Base-by-base conservation (phyloP, 2,113 vertebrate genomes). In the Entosphenus tridentatus region DNA sequence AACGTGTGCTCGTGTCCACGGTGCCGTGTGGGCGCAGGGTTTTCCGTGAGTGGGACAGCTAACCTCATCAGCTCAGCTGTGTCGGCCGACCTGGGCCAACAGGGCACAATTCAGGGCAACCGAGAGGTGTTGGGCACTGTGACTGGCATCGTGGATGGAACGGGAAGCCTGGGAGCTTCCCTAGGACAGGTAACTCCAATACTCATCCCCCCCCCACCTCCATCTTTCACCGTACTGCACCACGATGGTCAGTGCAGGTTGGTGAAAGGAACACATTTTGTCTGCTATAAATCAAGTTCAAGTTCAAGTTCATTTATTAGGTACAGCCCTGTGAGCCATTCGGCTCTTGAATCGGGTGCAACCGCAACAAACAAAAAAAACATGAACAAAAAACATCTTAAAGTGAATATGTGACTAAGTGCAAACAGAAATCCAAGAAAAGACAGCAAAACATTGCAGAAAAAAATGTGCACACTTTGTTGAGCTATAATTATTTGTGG, bases 21-120 rank as follows among this genome's bases (percentile, higher is more conserved):
- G 39, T 39, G 39, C 39, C 39, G 39, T 39, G 39, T 39, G 39
- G 9, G 72, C 68, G 1, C 67, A 88, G 92, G 92, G 3, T 95
- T 95, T 78, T 86, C 92, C 73, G 89, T 95, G 0, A 91, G 92
- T 1, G 92, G 92, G 1, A 90, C 91, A 1, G 92, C 90, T 8
- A 93, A 91, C 73, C 89, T 97, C 87, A 96, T 97, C 75, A 87
- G 89, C 73, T 95, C 92, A 1, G 92, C 92, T 17, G 92, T 97
- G 75, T 90, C 92, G n/a, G 89, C 92, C 1, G 92, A 97, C 73
- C 77, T 97, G 73, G 92, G 92, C 2, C 81, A 85, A 9, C 92
- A 96, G 77, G 87, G 91, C 3, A 78, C 83, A 69, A 80, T 97
- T 71, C 82, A 76, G 74, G 86, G 85, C 57, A 88, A 80, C 75